Conservation (phyloP, 2,797 vertebrate species). For the Lacerta bilineata region DNA sequence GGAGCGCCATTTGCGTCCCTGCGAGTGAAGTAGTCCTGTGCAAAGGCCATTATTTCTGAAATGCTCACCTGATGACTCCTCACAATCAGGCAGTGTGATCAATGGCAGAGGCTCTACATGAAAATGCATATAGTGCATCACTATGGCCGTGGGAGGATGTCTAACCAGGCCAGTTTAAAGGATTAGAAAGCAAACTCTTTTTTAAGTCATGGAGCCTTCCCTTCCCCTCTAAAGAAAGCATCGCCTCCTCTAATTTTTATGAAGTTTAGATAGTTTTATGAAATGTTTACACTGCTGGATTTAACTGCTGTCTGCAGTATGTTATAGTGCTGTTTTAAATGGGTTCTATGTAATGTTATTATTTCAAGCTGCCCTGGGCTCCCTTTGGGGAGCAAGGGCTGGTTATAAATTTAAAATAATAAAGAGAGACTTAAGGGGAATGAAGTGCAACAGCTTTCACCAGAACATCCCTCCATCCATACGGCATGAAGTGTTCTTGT, state of each 20-base stretch:
- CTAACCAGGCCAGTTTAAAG: not conserved
- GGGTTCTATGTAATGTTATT: no score
- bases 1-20: no score
- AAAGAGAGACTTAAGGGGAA: constrained; percentile 46
- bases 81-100: not conserved
- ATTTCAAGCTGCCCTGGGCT: no score
- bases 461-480: constrained; percentile 36
- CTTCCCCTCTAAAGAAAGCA: constrained; percentile 60
- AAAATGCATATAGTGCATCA: constrained; percentile 18
- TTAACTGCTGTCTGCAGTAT: no score
- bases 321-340: no score
- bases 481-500: constrained; percentile 20
- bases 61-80: not conserved
- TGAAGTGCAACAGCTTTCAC: constrained; percentile 38
- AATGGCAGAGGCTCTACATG: not conserved
- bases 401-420: no score
- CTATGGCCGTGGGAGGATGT: not conserved
- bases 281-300: no score
- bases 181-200: constrained; percentile 55
- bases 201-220: constrained; percentile 45
- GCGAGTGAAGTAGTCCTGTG: not conserved
- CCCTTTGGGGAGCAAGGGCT: no score
- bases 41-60: not conserved
- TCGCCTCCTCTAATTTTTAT: not conserved
- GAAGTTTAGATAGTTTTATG: no score